phyloP scores from a whole-genome alignment of 2,797 vertebrate species.

The Falco biarmicus region DNA sequence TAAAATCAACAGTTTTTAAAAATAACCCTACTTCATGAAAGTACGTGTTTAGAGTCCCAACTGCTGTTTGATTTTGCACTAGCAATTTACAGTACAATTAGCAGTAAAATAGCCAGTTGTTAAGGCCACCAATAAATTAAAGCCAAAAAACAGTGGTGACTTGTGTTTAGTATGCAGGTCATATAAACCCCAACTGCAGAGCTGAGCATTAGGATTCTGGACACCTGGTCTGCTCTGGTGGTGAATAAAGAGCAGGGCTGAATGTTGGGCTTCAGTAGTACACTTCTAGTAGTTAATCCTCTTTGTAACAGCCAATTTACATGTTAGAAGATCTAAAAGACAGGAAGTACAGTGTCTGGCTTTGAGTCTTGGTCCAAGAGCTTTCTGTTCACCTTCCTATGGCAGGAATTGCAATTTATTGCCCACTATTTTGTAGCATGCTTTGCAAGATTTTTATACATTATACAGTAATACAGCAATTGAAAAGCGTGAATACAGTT shows the following conservation, averaged over 20 bases:
- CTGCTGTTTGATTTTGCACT: constrained; percentile 61
- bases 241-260: constrained; percentile 65
- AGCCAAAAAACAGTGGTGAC: constrained; percentile 74
- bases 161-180: constrained; percentile 81
- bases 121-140: constrained; percentile 74
- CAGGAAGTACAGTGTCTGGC: constrained; percentile 81
- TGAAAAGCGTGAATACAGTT: constrained; percentile 26
- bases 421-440: constrained; percentile 42
- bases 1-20: constrained; percentile 10
- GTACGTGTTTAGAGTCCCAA: constrained; percentile 51
- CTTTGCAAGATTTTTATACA: constrained; percentile 11
- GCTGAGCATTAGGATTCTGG: constrained; percentile 82
- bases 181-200: constrained; percentile 69
- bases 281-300: constrained; percentile 81
- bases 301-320: constrained; percentile 81
- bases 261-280: constrained; percentile 74
- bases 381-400: constrained; percentile 72
- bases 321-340: constrained; percentile 84
- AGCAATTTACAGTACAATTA: constrained; percentile 73
- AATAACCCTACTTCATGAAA: not conserved
- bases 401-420: constrained; percentile 64
- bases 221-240: constrained; percentile 71
- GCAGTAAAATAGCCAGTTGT: constrained; percentile 71
- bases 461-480: constrained; percentile 17
- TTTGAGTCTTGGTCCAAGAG: constrained; percentile 72